Conservation (phyloP, 2,888 invertebrate species). For the Tetheella fluctuosa region DNA sequence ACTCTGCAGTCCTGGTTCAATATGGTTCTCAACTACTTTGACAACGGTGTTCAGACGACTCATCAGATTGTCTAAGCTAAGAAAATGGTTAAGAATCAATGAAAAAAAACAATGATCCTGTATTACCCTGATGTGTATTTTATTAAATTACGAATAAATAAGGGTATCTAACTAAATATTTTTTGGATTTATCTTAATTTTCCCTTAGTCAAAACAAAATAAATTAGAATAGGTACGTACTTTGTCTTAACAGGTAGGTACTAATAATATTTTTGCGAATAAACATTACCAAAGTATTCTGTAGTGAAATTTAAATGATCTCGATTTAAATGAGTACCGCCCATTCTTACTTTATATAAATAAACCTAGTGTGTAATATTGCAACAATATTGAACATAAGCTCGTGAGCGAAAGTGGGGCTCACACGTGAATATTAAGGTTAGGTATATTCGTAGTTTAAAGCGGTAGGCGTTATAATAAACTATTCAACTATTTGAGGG, state of each 20-base stretch:
- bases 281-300: too few relatives aligned
- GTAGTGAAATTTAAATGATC: too few relatives aligned
- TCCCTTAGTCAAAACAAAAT: too few relatives aligned
- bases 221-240: too few relatives aligned
- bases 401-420: neutral
- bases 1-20: conserved; percentile 67
- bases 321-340: too few relatives aligned
- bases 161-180: neutral
- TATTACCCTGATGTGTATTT: neutral
- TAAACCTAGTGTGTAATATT: too few relatives aligned
- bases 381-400: neutral
- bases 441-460: conserved; percentile 23
- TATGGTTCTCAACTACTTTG: conserved; percentile 66
- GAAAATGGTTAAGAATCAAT: conserved; percentile 6
- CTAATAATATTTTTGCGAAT: too few relatives aligned
- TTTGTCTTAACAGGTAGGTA: too few relatives aligned
- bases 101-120: too few relatives aligned
- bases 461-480: conserved; percentile 38
- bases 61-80: conserved; percentile 58
- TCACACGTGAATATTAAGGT: neutral
- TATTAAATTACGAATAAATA: neutral
- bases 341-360: too few relatives aligned
- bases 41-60: conserved; percentile 47
- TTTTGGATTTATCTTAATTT: neutral
- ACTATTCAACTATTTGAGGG: conserved; percentile 38